A percentile compares a stretch with the other conserved stretches of the same genome.
Evolutionary conservation across 2,888 invertebrate genomes (phyloP).

Genomic region (Pseudoips prasinana): DNA sequence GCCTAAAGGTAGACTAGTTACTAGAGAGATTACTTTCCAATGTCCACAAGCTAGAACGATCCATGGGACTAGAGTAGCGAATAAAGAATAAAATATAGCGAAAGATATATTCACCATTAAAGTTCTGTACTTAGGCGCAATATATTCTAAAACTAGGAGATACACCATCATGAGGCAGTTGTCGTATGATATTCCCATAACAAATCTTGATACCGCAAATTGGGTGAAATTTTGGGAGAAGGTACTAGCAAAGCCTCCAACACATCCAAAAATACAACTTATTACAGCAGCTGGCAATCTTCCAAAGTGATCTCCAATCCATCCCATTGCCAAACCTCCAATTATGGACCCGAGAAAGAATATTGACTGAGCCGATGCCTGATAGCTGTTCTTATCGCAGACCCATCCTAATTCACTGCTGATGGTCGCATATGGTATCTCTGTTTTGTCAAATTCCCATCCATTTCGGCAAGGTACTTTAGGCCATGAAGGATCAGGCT

Average conservation of each 20-base stretch:
- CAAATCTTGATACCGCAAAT: slow-evolving; percentile 49
- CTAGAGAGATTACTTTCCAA: slow-evolving; percentile 55
- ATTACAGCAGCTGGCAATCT: slow-evolving; percentile 49
- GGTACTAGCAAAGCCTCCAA: slow-evolving; percentile 47
- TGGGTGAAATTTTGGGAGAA: slow-evolving; percentile 46
- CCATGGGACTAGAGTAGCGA: slow-evolving; percentile 49
- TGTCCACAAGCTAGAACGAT: slow-evolving; percentile 50
- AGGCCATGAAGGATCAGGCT: slow-evolving; percentile 43
- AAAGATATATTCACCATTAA: slow-evolving; percentile 51
- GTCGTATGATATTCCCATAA: slow-evolving; percentile 58
- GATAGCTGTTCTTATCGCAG: slow-evolving; percentile 55
- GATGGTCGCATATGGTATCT: slow-evolving; percentile 60
- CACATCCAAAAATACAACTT: slow-evolving; percentile 47
- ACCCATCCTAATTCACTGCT: slow-evolving; percentile 60
- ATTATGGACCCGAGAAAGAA: slow-evolving; percentile 55
- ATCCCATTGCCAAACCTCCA: slow-evolving; percentile 54
- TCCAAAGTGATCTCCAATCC: slow-evolving; percentile 55
- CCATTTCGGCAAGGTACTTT: slow-evolving; percentile 50
- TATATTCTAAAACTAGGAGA: slow-evolving; percentile 54
- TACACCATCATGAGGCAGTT: slow-evolving; percentile 59
- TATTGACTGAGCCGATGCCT: slow-evolving; percentile 57
- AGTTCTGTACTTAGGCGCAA: slow-evolving; percentile 56
- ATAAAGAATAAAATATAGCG: slow-evolving; percentile 49
- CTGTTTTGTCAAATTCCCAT: slow-evolving; percentile 58
- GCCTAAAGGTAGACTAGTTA: slow-evolving; percentile 50